phyloP scores from a whole-genome alignment of 2,797 vertebrate species.

The Helostoma temminkii region DNA sequence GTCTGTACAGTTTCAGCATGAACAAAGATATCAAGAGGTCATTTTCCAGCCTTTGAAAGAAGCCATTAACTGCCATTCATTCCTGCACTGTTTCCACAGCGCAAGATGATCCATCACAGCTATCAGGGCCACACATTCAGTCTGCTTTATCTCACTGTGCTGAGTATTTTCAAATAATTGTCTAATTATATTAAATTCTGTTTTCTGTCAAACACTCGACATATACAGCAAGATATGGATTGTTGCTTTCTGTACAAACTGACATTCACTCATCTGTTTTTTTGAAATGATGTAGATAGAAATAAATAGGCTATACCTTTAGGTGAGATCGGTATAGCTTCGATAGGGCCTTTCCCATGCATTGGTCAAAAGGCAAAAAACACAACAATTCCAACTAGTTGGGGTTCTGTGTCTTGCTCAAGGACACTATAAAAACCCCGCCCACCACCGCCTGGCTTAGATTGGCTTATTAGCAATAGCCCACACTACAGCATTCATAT shows the following conservation, averaged over 20 bases:
- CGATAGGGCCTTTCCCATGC: too few species aligned
- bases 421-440: too few species aligned
- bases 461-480: too few species aligned
- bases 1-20: slow-evolving; percentile 29
- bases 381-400: too few species aligned
- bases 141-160: slow-evolving; percentile 36
- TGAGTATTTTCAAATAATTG: slow-evolving; percentile 30
- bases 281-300: too few species aligned
- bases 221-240: slow-evolving; percentile 26
- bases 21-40: slow-evolving; percentile 45
- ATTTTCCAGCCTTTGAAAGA: slow-evolving; percentile 47
- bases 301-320: too few species aligned
- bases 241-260: not conserved
- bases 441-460: too few species aligned
- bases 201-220: slow-evolving; percentile 20
- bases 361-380: too few species aligned
- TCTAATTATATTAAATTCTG: slow-evolving; percentile 36
- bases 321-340: too few species aligned
- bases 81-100: slow-evolving; percentile 24
- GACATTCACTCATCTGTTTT: too few species aligned
- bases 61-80: slow-evolving; percentile 36
- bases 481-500: too few species aligned
- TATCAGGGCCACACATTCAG: not conserved
- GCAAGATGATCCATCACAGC: slow-evolving; percentile 48
- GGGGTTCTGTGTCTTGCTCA: too few species aligned